Conservation (phyloP, 2,113 vertebrate species). For the Callaeas wilsoni region DNA sequence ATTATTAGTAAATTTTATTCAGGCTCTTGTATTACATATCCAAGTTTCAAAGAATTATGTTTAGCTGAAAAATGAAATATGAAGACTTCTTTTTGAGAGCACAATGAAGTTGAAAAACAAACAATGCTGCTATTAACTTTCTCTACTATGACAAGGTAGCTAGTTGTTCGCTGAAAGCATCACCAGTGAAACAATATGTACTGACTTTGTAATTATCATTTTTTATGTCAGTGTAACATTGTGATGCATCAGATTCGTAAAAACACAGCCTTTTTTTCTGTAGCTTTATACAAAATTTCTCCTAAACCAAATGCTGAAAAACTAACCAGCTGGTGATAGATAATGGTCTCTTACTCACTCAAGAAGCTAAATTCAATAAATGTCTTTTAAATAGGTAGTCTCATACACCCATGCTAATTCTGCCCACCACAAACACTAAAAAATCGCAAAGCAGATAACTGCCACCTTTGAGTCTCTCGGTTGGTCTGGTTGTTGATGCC, state of each 20-base stretch:
- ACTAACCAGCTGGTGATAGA: neutral
- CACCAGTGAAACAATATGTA: rapidly evolving
- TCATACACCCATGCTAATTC: neutral
- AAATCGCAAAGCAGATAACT: neutral
- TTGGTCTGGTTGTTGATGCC: neutral
- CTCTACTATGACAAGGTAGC: neutral
- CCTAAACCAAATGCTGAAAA: neutral
- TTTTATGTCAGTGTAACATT: neutral
- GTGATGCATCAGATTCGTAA: neutral
- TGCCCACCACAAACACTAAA: neutral
- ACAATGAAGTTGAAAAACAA: neutral
- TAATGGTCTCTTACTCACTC: neutral
- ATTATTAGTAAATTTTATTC: neutral
- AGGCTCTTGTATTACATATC: neutral
- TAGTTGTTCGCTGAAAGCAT: neutral
- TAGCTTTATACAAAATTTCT: neutral
- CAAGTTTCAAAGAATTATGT: neutral
- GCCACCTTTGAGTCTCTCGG: neutral
- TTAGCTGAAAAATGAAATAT: neutral
- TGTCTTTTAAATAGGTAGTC: neutral
- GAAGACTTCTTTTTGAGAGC: neutral
- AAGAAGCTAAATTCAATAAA: neutral
- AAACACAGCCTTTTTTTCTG: neutral
- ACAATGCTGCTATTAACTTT: neutral
- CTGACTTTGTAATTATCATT: neutral